Evolutionary conservation across 2,113 vertebrate species (phyloP).

Genomic region (Lynx canadensis): DNA sequence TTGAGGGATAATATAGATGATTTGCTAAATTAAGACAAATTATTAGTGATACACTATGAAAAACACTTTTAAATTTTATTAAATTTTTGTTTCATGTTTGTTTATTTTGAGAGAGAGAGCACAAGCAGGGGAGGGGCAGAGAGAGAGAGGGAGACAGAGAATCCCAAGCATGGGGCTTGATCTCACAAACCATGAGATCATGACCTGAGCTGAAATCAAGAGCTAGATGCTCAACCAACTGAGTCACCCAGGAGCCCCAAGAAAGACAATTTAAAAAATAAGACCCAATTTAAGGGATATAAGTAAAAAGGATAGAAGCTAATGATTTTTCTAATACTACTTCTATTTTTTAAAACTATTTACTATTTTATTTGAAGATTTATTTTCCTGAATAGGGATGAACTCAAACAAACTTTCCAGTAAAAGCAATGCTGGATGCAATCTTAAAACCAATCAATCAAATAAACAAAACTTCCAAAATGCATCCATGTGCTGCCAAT

Average conservation of each 20-base stretch:
- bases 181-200: too few species aligned
- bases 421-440: neutral
- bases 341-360: neutral
- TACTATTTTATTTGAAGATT: conserved; percentile 21
- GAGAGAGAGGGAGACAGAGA: too few species aligned
- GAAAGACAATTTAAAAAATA: neutral
- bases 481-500: neutral
- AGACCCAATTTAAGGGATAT: neutral
- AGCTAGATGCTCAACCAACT: too few species aligned
- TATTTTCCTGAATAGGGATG: neutral
- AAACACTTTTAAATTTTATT: too few species aligned
- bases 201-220: too few species aligned
- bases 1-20: conserved; percentile 29
- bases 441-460: neutral
- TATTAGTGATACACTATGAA: neutral
- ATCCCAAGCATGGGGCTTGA: too few species aligned
- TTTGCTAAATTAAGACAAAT: conserved; percentile 46
- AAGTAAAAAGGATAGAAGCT: conserved; percentile 1
- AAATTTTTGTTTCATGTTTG: too few species aligned
- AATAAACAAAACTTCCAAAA: neutral
- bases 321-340: neutral
- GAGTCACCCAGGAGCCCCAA: too few species aligned
- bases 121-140: too few species aligned
- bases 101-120: too few species aligned
- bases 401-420: conserved; percentile 11